Conservation (phyloP, 35 echinoderm and acorn worm genomes). For the Amphiura filiformis region DNA sequence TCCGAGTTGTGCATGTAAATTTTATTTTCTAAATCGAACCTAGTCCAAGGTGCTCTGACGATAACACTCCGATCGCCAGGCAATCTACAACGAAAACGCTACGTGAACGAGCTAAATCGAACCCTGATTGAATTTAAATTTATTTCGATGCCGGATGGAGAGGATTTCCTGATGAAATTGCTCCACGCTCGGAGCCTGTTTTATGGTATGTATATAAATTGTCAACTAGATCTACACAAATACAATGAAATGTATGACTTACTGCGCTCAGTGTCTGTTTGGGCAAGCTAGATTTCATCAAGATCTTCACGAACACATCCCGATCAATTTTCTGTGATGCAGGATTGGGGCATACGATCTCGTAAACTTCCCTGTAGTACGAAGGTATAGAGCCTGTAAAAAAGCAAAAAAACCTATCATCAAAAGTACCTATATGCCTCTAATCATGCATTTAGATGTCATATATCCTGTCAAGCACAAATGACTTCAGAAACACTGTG, state of each 20-base stretch:
- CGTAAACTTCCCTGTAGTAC: slow-evolving; percentile 94
- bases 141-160: background rate
- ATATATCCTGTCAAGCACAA: background rate
- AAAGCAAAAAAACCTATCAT: slow-evolving; percentile 20
- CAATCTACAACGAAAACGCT: too few species aligned
- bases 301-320: slow-evolving; percentile 89
- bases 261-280: slow-evolving; percentile 89
- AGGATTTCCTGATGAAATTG: background rate
- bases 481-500: background rate
- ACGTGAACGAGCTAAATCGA: too few species aligned
- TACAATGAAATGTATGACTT: background rate
- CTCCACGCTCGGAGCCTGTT: background rate
- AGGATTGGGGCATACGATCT: slow-evolving; percentile 89
- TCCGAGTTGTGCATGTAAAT: too few species aligned
- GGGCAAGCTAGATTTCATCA: slow-evolving; percentile 92
- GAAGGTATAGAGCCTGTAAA: slow-evolving; percentile 75
- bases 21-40: too few species aligned
- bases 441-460: background rate
- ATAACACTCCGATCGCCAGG: too few species aligned
- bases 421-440: background rate
- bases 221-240: background rate
- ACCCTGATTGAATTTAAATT: background rate
- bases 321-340: slow-evolving; percentile 74
- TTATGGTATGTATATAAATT: background rate
- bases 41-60: too few species aligned